phyloP scores from a whole-genome alignment of 2,888 invertebrate genomes.

The Liodrosophila aerea region DNA sequence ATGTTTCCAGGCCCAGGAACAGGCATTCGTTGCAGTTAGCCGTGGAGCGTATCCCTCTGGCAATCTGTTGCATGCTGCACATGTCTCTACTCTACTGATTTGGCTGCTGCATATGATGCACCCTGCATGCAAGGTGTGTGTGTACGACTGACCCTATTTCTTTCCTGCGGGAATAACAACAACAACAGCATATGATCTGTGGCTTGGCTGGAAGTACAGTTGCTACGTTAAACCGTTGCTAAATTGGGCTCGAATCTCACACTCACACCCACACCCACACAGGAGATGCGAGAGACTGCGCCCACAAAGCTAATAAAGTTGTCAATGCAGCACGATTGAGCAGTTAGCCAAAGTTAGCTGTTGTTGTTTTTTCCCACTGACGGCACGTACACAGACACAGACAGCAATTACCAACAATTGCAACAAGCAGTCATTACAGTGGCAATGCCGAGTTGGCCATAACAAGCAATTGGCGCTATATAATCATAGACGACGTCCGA shows the following conservation, averaged over 20 bases:
- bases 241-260: neutral
- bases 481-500: slow-evolving; percentile 64
- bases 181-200: slow-evolving; percentile 41
- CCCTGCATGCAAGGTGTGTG: slow-evolving; percentile 64
- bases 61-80: slow-evolving; percentile 75
- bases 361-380: slow-evolving; percentile 53
- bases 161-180: neutral
- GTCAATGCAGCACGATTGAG: slow-evolving; percentile 72
- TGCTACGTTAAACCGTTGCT: neutral
- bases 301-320: slow-evolving; percentile 69
- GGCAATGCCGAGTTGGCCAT: slow-evolving; percentile 71
- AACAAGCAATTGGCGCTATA: slow-evolving; percentile 71
- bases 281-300: slow-evolving; percentile 22
- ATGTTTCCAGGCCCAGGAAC: slow-evolving; percentile 38
- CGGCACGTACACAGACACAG: slow-evolving; percentile 48
- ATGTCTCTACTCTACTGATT: slow-evolving; percentile 54
- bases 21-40: slow-evolving; percentile 67
- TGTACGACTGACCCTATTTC: slow-evolving; percentile 62
- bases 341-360: slow-evolving; percentile 65
- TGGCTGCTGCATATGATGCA: slow-evolving; percentile 55
- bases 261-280: slow-evolving; percentile 25
- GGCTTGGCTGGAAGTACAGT: slow-evolving; percentile 9
- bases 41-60: slow-evolving; percentile 6
- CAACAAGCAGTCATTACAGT: slow-evolving; percentile 65
- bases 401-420: slow-evolving; percentile 65